phyloP scores from a whole-genome alignment of 1,140 invertebrate species.

The Drosophila nigromelanica region DNA sequence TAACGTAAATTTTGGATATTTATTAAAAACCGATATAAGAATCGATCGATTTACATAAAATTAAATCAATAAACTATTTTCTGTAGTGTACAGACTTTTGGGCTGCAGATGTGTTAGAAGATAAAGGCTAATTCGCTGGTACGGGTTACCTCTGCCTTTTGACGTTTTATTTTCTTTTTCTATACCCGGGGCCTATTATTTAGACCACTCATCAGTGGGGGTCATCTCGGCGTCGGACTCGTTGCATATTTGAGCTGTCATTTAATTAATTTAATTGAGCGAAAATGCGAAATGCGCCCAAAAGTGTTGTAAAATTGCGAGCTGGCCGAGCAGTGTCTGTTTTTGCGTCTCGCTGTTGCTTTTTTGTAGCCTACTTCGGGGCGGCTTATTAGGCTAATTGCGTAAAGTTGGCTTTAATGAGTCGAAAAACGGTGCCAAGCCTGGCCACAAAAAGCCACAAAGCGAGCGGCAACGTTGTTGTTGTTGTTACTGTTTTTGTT shows the following conservation, averaged over 20 bases:
- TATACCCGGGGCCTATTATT: constrained; percentile 1
- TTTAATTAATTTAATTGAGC: constrained; percentile 74
- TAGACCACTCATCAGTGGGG: constrained; percentile 7
- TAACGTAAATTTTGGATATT: too few relatives aligned
- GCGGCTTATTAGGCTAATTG: constrained; percentile 79
- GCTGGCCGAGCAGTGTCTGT: constrained; percentile 4
- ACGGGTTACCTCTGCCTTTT: not conserved
- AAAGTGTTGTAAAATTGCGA: constrained; percentile 59
- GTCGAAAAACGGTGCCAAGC: constrained; percentile 73
- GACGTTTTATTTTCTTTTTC: not conserved
- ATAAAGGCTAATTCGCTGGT: not conserved
- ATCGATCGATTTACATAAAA: too few relatives aligned
- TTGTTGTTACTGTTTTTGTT: constrained; percentile 4
- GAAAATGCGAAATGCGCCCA: constrained; percentile 61
- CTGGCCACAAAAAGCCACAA: constrained; percentile 51
- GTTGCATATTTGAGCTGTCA: constrained; percentile 62
- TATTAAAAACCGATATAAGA: too few relatives aligned
- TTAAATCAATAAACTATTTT: too few relatives aligned
- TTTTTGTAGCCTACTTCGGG: constrained; percentile 54
- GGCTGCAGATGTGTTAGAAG: too few relatives aligned
- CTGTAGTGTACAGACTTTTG: too few relatives aligned
- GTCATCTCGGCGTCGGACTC: constrained; percentile 14
- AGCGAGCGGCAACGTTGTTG: constrained; percentile 27
- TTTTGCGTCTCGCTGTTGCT: constrained; percentile 18
- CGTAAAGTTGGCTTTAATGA: constrained; percentile 81